phyloP scores from a whole-genome alignment of 30 jellyfish, hydroid and myxozoan species.

The Catostylus mosaicus region DNA sequence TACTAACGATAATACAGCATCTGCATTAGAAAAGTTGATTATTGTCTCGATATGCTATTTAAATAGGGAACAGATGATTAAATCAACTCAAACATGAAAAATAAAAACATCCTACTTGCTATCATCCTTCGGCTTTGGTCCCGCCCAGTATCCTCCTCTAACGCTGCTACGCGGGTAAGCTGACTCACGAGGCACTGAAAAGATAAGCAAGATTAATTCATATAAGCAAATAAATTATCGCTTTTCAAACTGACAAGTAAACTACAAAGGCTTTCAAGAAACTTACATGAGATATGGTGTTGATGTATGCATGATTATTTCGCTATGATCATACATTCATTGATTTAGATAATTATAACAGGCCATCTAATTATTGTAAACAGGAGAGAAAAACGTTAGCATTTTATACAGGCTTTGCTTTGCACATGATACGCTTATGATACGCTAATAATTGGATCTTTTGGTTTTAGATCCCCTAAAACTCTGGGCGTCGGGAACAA shows the following conservation, averaged over 20 bases:
- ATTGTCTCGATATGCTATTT: background rate
- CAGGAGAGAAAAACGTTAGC: background rate
- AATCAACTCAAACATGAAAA: background rate
- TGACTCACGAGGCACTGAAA: constrained; percentile 68
- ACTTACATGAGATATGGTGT: too few relatives aligned
- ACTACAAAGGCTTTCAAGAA: background rate
- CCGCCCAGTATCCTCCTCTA: constrained; percentile 98
- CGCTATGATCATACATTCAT: too few relatives aligned
- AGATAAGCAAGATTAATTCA: background rate
- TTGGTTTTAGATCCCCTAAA: too few relatives aligned
- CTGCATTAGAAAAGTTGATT: background rate
- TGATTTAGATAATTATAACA: background rate
- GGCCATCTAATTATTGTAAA: background rate
- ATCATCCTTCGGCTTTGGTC: constrained; percentile 90
- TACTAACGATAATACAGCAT: background rate
- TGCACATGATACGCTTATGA: background rate
- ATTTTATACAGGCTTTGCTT: background rate
- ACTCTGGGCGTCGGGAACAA: background rate
- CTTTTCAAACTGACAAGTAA: background rate
- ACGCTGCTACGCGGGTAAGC: constrained; percentile 65
- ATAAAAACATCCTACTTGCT: constrained; percentile 31
- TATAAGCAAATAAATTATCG: background rate
- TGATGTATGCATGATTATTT: too few relatives aligned
- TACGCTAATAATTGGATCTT: too few relatives aligned
- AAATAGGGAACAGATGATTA: background rate